Percentiles rank a stretch among this genome's conserved stretches.
These are phyloP conservation scores for Anoncus sp. DNA, from an alignment of 2,888 invertebrate species.

Conservation along the genomic window DNA sequence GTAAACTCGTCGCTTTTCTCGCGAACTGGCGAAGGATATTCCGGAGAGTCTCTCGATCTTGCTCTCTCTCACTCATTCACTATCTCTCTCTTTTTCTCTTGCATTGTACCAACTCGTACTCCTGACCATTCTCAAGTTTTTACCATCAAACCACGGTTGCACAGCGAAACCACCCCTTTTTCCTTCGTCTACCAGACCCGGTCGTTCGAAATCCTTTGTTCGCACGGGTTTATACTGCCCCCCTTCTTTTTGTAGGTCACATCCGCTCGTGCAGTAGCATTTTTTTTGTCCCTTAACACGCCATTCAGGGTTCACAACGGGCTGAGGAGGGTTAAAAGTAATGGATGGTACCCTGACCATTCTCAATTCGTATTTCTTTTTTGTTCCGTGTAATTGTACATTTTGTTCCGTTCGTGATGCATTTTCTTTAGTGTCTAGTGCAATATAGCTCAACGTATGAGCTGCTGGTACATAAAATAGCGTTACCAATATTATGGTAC, in stretches of 20 bases:
- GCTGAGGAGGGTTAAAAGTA: constrained; percentile 27
- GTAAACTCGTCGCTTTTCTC: constrained; percentile 47
- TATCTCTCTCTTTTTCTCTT: constrained; percentile 22
- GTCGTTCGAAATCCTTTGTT: constrained; percentile 50
- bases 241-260: constrained; percentile 55
- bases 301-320: constrained; percentile 34
- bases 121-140: constrained; percentile 67
- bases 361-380: constrained; percentile 62
- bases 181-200: constrained; percentile 39
- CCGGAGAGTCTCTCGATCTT: constrained; percentile 28
- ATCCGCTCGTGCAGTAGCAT: constrained; percentile 37
- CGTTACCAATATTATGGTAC: too few relatives aligned
- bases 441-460: too few relatives aligned
- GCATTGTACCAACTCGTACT: constrained; percentile 48
- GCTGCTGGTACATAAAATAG: too few relatives aligned
- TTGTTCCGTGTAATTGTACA: constrained; percentile 12
- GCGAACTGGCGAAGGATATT: constrained; percentile 59
- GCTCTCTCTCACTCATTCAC: too few relatives aligned
- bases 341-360: constrained; percentile 68
- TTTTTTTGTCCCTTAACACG: constrained; percentile 52
- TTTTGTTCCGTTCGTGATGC: too few relatives aligned
- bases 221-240: constrained; percentile 34
- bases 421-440: too few relatives aligned
- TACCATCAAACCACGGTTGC: constrained; percentile 35
- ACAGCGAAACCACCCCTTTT: constrained; percentile 50